Evolutionary conservation across 1,140 invertebrate species (phyloP), one percentile per base, ranked within the genome.

Genomic region (Hylaeus volcanicus): DNA sequence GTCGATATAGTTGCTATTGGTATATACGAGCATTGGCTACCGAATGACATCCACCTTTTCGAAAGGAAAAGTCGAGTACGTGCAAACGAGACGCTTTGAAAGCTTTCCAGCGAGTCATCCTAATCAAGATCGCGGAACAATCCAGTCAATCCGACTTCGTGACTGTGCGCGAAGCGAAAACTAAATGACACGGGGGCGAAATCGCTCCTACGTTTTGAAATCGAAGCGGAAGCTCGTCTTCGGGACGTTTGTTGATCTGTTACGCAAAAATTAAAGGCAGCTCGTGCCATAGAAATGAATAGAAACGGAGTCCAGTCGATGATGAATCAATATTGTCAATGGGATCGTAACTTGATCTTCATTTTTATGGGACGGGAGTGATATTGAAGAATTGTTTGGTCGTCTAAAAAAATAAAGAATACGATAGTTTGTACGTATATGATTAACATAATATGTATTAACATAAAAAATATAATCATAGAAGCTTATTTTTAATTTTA

Each of bases 81-180:
- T 58, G 55, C 55, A 77, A 77, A 77, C 66, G 55, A 61, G 58
- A 55, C 69, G 43, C 8, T 26, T 26, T 73, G n/a, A 73, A 79
- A 73, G 64, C 48, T 73, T 79, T 79, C 15, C 60, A 73, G 45
- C 51, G 51, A 72, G 70, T 79, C 77, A 73, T 79, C 51, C n/a
- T 64, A 79, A 73, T 79, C 60, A 73, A 26, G 77, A 56, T 78
- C 48, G 15, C 41, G n/a, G 68, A 65, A 39, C 70, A 37, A 26
- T 55, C 15, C 43, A 74, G 61, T 77, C 65, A 61, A 77, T 70
- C 75, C 48, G 75, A 61, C 75, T 51, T 61, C 37, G 56, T 77
- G 65, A 77, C 74, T 58, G 9, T 48, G 74, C 72, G 60, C 64
- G 74, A 77, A 77, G 60, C 43, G 43, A 26, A n/a, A 15, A n/a